A percentile compares a stretch with the other conserved stretches of the same genome.
Evolutionary conservation across 2,888 invertebrate species (phyloP).

Genomic region (Cyclophora punctaria): DNA sequence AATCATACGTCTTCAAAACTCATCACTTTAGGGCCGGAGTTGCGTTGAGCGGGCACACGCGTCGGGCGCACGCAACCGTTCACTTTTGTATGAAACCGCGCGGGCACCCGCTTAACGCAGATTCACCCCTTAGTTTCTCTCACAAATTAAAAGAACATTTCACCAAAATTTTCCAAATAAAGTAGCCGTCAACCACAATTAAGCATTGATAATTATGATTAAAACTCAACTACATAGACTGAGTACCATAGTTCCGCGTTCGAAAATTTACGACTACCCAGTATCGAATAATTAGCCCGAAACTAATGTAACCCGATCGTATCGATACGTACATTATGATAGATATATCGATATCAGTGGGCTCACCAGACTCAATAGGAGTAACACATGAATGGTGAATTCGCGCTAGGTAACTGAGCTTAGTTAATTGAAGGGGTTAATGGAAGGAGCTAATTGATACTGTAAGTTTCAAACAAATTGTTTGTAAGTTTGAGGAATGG

Average conservation of each 20-base stretch:
- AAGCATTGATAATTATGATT: conserved; percentile 18
- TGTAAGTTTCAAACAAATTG: not conserved
- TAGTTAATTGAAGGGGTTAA: conserved; percentile 17
- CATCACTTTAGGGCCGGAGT: no score
- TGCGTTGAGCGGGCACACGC: no score
- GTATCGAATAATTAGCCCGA: conserved; percentile 31
- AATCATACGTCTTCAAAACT: no score
- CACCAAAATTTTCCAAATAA: no score
- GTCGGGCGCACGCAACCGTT: no score
- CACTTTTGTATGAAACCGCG: no score
- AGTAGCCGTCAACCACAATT: conserved; percentile 9
- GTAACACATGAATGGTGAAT: conserved; percentile 24
- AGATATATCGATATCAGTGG: conserved; percentile 16
- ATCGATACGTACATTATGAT: conserved; percentile 7
- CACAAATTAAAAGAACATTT: no score
- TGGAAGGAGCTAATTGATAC: not conserved
- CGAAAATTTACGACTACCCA: conserved; percentile 26
- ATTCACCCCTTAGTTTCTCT: no score
- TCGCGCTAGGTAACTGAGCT: conserved; percentile 3
- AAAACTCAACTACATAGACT: conserved; percentile 10
- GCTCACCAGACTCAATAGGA: conserved; percentile 23
- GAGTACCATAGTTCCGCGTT: conserved; percentile 12
- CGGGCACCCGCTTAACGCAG: no score
- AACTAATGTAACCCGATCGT: conserved; percentile 25
- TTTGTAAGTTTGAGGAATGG: no score